phyloP scores from a whole-genome alignment of 2,888 invertebrate genomes.

The Acleris emargana region DNA sequence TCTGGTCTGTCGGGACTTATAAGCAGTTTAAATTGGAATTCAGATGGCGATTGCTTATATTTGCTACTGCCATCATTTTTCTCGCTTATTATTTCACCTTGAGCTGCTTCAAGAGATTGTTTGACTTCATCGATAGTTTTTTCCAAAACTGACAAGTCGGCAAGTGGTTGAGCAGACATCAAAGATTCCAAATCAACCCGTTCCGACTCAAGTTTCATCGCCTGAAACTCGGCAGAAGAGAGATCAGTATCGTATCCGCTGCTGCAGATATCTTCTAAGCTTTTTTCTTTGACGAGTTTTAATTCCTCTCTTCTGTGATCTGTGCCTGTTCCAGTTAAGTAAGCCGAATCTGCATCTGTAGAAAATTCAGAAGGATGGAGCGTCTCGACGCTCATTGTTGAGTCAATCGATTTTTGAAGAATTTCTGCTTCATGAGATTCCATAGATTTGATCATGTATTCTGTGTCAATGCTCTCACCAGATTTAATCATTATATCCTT shows the following conservation, averaged over 20 bases:
- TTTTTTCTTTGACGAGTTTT: slow-evolving; percentile 77
- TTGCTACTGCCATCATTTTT: slow-evolving; percentile 86
- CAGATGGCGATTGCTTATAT: slow-evolving; percentile 88
- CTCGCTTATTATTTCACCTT: slow-evolving; percentile 87
- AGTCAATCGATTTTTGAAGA: slow-evolving; percentile 80
- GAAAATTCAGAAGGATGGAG: slow-evolving; percentile 80
- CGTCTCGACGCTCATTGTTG: slow-evolving; percentile 80
- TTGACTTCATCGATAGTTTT: slow-evolving; percentile 89
- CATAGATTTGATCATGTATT: slow-evolving; percentile 79
- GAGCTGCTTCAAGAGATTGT: slow-evolving; percentile 87
- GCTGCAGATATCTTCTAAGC: slow-evolving; percentile 87
- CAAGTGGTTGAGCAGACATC: slow-evolving; percentile 76
- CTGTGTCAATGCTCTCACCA: slow-evolving; percentile 79
- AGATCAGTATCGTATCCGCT: slow-evolving; percentile 87
- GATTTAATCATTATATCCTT: slow-evolving; percentile 81
- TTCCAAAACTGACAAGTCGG: slow-evolving; percentile 84
- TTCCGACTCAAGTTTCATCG: slow-evolving; percentile 79
- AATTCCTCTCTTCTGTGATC: slow-evolving; percentile 75
- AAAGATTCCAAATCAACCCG: slow-evolving; percentile 78
- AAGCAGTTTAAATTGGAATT: slow-evolving; percentile 87
- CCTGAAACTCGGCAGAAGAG: slow-evolving; percentile 85
- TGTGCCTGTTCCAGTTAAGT: slow-evolving; percentile 66
- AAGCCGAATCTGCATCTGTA: slow-evolving; percentile 79
- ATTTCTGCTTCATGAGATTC: slow-evolving; percentile 81
- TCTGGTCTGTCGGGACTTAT: slow-evolving; percentile 82